Evolutionary conservation across 2,113 vertebrate genomes (phyloP).

Genomic region (Pygoscelis antarcticus): DNA sequence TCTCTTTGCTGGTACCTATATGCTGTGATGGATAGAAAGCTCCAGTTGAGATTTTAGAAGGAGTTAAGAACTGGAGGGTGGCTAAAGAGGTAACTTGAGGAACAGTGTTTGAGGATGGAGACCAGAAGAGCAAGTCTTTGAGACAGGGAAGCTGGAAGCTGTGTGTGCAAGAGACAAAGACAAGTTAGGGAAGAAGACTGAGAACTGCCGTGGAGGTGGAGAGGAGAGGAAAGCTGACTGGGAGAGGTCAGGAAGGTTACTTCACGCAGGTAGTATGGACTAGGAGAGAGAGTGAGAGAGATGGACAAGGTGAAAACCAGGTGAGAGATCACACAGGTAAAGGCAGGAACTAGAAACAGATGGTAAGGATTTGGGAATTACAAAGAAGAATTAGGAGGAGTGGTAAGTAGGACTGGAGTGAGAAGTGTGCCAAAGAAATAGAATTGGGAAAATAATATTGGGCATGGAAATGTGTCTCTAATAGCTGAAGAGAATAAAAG

Average conservation of each 20-base stretch:
- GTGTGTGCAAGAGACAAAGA: not conserved
- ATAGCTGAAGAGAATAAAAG: not conserved
- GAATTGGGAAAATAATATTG: not conserved
- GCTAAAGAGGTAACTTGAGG: not conserved
- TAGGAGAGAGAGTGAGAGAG: not conserved
- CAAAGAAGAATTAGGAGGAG: not conserved
- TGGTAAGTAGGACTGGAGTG: not conserved
- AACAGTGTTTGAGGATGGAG: not conserved
- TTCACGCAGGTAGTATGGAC: not conserved
- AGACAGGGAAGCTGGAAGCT: not conserved
- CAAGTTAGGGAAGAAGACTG: not conserved
- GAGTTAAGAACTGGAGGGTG: not conserved
- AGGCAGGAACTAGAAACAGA: not conserved
- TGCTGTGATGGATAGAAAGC: not conserved
- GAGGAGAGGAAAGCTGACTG: not conserved
- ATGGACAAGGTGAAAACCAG: not conserved
- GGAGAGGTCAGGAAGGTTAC: not conserved
- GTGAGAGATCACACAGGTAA: not conserved
- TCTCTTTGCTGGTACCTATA: not conserved
- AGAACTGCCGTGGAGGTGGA: not conserved
- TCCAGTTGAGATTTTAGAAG: not conserved
- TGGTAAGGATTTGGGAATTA: not conserved
- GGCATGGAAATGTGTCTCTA: not conserved
- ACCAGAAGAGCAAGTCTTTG: not conserved
- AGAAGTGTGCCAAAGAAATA: not conserved